A percentile compares a stretch with the other conserved stretches of the same genome.
phyloP scores from a whole-genome alignment of 2,113 vertebrate species.

The Cariama cristata region DNA sequence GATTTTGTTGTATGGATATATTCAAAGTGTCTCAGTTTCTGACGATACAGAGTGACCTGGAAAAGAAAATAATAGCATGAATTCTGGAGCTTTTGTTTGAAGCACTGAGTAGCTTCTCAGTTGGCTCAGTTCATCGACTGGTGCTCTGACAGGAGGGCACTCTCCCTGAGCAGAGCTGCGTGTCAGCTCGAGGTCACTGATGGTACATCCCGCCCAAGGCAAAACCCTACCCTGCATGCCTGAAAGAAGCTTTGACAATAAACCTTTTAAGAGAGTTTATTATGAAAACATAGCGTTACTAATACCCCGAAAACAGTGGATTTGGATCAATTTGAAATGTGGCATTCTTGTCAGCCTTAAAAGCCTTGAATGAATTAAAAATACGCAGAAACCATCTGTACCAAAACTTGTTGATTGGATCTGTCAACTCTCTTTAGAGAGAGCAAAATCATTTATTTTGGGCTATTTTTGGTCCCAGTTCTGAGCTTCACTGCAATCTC shows the following conservation, averaged over 20 bases:
- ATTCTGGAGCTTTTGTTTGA: not conserved
- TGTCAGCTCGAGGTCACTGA: conserved; percentile 34
- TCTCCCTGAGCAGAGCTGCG: not conserved
- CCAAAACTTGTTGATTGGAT: conserved; percentile 45
- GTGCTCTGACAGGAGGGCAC: not conserved
- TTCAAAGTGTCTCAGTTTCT: not conserved
- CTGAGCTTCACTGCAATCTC: not conserved
- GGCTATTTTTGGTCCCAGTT: not conserved
- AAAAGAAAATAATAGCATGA: not conserved
- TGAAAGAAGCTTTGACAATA: conserved; percentile 50
- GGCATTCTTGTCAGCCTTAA: conserved; percentile 4
- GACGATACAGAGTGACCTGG: not conserved
- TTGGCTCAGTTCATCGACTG: not conserved
- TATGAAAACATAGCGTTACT: conserved; percentile 17
- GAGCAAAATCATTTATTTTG: not conserved
- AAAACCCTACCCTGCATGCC: conserved; percentile 28
- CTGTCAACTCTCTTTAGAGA: conserved; percentile 1
- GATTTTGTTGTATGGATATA: not conserved
- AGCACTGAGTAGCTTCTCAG: not conserved
- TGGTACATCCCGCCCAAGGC: conserved; percentile 19
- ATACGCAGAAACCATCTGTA: conserved; percentile 38
- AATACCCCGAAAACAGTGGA: conserved; percentile 30
- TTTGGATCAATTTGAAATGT: conserved; percentile 32
- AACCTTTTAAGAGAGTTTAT: conserved; percentile 48
- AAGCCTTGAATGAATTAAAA: conserved; percentile 50